Percentiles rank a stretch among this genome's conserved stretches.
Conservation (phyloP, 2,888 invertebrate genomes). For the Hypena proboscidalis region DNA sequence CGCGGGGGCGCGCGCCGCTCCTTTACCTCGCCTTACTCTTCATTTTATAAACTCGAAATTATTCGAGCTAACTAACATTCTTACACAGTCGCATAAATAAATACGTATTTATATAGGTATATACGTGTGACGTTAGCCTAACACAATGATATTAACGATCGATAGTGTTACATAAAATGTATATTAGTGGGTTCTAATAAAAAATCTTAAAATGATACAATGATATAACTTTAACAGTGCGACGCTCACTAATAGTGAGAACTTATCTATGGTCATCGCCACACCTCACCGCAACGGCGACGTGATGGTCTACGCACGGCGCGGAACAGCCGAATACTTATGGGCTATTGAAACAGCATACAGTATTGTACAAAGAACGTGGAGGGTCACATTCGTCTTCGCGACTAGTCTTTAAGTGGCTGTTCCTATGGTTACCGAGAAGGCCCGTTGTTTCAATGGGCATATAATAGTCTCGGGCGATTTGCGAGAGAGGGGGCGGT, state of each 20-base stretch:
- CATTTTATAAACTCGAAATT: conserved; percentile 44
- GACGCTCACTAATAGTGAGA: conserved; percentile 37
- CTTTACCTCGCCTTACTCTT: conserved; percentile 44
- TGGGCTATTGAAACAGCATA: neutral
- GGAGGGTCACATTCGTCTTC: neutral
- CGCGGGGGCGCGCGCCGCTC: conserved; percentile 30
- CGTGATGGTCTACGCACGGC: conserved; percentile 10
- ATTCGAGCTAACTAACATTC: conserved; percentile 45
- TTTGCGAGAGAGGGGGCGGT: conserved; percentile 4
- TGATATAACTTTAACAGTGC: conserved; percentile 53
- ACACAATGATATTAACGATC: conserved; percentile 52
- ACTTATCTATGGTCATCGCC: conserved; percentile 36
- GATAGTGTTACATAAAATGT: conserved; percentile 46
- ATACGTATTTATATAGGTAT: conserved; percentile 29
- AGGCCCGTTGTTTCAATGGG: neutral
- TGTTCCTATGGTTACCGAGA: neutral
- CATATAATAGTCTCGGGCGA: neutral
- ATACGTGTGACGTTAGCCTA: conserved; percentile 48
- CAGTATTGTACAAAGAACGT: neutral
- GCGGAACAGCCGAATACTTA: conserved; percentile 4
- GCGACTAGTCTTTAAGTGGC: conserved; percentile 1
- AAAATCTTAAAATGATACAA: conserved; percentile 56
- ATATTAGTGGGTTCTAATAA: conserved; percentile 54
- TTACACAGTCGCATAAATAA: conserved; percentile 47
- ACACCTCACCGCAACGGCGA: conserved; percentile 37